Conservation (phyloP, 2,888 invertebrate species). For the Machimus atricapillus region DNA sequence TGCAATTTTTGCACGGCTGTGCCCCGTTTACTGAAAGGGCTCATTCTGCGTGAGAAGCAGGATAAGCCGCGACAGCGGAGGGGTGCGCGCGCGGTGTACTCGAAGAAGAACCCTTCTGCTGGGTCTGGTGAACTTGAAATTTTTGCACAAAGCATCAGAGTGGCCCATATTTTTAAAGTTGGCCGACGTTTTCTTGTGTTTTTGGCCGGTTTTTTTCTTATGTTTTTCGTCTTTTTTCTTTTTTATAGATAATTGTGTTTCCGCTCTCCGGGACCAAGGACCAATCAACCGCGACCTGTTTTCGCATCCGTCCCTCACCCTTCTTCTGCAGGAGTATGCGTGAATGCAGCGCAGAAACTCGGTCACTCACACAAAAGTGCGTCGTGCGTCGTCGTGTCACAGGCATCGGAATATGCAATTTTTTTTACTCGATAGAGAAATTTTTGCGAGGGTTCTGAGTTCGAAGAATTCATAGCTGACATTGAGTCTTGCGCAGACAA, state of each 20-base stretch:
- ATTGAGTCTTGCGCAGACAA: neutral
- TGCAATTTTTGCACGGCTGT: neutral
- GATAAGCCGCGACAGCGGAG: neutral
- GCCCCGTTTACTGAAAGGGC: neutral
- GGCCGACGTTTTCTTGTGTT: neutral
- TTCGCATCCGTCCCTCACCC: neutral
- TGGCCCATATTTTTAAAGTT: constrained; percentile 35
- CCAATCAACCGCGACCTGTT: constrained; percentile 35
- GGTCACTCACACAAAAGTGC: neutral
- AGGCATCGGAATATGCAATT: neutral
- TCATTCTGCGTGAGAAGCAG: neutral
- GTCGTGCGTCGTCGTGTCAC: neutral
- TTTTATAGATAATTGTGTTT: neutral
- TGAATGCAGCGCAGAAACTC: neutral
- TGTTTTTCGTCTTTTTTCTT: neutral
- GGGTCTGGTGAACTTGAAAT: constrained; percentile 24
- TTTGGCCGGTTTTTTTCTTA: neutral
- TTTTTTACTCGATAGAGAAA: neutral
- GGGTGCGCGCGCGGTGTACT: neutral
- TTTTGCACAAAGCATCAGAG: neutral
- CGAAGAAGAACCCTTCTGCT: constrained; percentile 2
- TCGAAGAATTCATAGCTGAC: neutral
- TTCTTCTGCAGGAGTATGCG: neutral
- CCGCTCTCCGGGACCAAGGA: constrained; percentile 23
- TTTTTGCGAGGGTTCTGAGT: neutral